A percentile compares a stretch with the other conserved stretches of the same genome.
phyloP scores from a whole-genome alignment of 2,113 vertebrate genomes.

The Nycticorax nycticorax region DNA sequence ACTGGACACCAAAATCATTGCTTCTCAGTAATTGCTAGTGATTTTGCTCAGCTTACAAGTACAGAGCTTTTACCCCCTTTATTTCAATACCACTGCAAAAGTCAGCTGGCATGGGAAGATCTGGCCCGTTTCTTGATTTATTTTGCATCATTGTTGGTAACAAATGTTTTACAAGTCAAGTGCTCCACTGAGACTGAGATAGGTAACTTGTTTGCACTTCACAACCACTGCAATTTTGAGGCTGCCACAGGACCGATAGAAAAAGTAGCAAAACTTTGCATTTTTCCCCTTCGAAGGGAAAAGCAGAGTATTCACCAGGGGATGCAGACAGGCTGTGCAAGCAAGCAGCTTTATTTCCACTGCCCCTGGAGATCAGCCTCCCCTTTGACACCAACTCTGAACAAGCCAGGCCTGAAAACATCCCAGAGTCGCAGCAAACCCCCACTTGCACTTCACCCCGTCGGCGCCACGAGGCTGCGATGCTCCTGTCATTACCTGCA shows the following conservation, averaged over 20 bases:
- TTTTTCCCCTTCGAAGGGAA: neutral
- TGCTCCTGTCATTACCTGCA: neutral
- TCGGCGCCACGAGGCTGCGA: accelerated
- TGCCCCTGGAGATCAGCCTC: neutral
- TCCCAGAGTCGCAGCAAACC: neutral
- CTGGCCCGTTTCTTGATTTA: neutral
- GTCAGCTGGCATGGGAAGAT: neutral
- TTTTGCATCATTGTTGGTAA: neutral
- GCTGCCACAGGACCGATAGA: neutral
- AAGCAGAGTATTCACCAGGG: neutral
- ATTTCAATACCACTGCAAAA: neutral
- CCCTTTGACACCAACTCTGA: neutral
- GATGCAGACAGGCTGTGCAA: neutral
- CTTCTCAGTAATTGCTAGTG: neutral
- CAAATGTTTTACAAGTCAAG: neutral
- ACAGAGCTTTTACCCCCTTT: neutral
- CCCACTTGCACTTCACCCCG: accelerated
- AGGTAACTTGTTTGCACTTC: neutral
- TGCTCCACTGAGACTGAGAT: neutral
- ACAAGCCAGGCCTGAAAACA: neutral
- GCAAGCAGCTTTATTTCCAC: neutral
- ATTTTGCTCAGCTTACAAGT: neutral
- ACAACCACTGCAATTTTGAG: neutral
- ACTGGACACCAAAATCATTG: neutral
- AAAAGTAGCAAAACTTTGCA: neutral